Base-by-base conservation (phyloP, 2,113 vertebrate genomes). In the Rana temporaria region DNA sequence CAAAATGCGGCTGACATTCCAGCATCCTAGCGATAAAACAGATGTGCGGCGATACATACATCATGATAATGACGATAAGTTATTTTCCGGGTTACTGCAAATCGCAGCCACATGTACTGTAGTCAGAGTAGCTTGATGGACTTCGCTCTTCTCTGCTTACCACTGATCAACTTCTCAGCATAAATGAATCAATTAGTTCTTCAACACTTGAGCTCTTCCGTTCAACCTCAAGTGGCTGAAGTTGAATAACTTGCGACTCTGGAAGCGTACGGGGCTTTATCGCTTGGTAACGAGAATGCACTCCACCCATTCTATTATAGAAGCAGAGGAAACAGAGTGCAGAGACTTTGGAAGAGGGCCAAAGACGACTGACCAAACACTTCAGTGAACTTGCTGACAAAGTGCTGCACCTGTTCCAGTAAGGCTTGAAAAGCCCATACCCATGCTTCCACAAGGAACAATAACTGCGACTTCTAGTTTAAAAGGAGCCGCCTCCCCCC, bases 291-390 rank as follows among this genome's bases (percentile, higher is more conserved):
- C 59, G 12, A 66, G 30, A 20, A 82, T 24, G 71, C 19, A 57
- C 70, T 71, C 24, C 80, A 48, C 80, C 80, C 70, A 66, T 17
- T 34, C 80, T 72, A 42, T 74, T 82, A 71, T 82, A 42, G 42
- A 24, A 30, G 48, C 26, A 52, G 15, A 16, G 22, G 42, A 74
- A 75, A 62, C 32, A 74, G n/a, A 75, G 56, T 6, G 32, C 30
- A 14, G n/a, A 48, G 55, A 57, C 57, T 2, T 26, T 64, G 80
- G 80, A 70, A n/a, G 26, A 34, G 6, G 4, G 80, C 79, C 79
- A 82, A 82, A 30, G 57, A 72, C 69, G 65, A 74, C 48, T 75
- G 19, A 30, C 67, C 52, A 30, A 56, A 19, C 17, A 24, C 30
- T 62, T 56, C 3, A 75, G 16, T 56, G 42, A 48, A 67, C 62